Evolutionary conservation across 1,140 invertebrate genomes (phyloP).

Genomic region (Psix sp.): DNA sequence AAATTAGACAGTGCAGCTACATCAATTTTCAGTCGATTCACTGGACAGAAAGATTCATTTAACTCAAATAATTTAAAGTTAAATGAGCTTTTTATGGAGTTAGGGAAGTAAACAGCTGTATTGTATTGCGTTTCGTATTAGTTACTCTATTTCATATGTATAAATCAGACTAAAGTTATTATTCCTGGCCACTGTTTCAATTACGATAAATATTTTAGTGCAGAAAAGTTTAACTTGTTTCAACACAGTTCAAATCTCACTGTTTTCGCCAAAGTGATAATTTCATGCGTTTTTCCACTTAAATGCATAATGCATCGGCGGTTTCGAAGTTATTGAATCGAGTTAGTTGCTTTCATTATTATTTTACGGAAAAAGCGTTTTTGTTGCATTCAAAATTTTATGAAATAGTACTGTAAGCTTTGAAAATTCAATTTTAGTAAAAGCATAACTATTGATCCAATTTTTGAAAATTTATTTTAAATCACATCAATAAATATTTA

Average conservation of each 20-base stretch:
- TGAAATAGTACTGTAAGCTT: too few species aligned
- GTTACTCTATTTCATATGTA: constrained; percentile 27
- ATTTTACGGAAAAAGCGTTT: constrained; percentile 9
- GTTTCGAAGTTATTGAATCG: constrained; percentile 21
- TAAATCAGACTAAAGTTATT: constrained; percentile 29
- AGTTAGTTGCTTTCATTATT: constrained; percentile 14
- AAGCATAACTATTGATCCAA: too few species aligned
- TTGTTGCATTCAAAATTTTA: too few species aligned
- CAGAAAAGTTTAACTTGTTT: constrained; percentile 20
- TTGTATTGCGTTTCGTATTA: constrained; percentile 2
- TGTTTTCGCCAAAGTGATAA: constrained; percentile 15
- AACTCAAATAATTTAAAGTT: not conserved
- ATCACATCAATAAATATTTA: too few species aligned
- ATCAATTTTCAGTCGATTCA: too few species aligned
- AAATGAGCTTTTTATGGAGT: constrained; percentile 15
- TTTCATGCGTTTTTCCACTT: constrained; percentile 21
- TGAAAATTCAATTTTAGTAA: too few species aligned
- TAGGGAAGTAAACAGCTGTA: constrained; percentile 9
- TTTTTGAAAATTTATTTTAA: too few species aligned
- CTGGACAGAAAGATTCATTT: constrained; percentile 1
- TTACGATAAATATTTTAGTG: constrained; percentile 33
- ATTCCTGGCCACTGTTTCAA: constrained; percentile 9
- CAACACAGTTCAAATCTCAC: constrained; percentile 23
- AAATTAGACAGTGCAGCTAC: too few species aligned
- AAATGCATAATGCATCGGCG: constrained; percentile 31